Evolutionary conservation across 1,140 invertebrate species (phyloP), one percentile per base, ranked within the genome.

Genomic region (Hycleus cichorii): DNA sequence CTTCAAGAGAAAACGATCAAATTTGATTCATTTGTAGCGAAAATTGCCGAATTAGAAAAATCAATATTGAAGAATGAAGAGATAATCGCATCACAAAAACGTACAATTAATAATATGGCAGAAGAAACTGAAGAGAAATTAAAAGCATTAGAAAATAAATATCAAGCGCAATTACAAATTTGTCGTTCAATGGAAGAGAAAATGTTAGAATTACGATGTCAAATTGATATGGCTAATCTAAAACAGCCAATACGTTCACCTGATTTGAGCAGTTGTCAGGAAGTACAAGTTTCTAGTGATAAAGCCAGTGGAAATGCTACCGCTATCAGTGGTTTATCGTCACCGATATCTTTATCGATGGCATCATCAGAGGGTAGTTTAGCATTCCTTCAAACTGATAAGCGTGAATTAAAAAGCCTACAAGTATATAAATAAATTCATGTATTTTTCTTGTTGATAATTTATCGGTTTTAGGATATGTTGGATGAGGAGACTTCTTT

Each of bases 61-160:
- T 66, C 71, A 45, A 53, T 81, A 39, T 61, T 53, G 9, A 75
- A 74, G 57, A 75, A 76, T 58, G 81, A 83, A 46, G 72, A 75
- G 57, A 63, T 72, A 27, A 74, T 80, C 53, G 71, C 75, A 7
- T 70, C 76, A 40, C 76, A 79, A 50, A 83, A 82, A 65, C 74
- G 77, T 39, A 64, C 74, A 4, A 60, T 83, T 3, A 74, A 77
- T 60, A 70, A 72, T 10, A 70, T 78, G 5, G 79, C 77, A 59
- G 76, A 81, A 63, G 79, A 81, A 67, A 79, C 76, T 54, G 68
- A 78, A 45, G 76, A 78, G 64, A 69, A 73, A 66, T 70, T 81
- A 27, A 76, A 76, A 70, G 80, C 85, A 3, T 76, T 88, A 2
- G 85, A 86, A 64, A 85, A 83, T 44, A 89, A 89, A 69, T 90